These are phyloP conservation scores for Scatophagus argus DNA, from an alignment of 2,113 vertebrate species.

Conservation along the genomic window DNA sequence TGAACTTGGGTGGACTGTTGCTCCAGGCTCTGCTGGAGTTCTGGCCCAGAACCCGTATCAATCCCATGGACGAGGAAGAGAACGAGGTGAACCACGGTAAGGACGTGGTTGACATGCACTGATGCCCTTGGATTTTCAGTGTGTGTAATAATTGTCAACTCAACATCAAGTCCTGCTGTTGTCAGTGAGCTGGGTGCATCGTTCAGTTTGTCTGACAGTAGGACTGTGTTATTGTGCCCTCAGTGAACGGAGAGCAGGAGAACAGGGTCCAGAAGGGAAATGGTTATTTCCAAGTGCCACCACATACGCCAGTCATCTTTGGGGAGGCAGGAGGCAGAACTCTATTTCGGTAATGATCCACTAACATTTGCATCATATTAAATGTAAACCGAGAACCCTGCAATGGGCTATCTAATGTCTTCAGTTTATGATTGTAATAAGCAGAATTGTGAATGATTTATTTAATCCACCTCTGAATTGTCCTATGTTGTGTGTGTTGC, in stretches of 20 bases:
- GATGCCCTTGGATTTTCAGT: neutral
- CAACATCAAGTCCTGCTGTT: neutral
- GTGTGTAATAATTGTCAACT: neutral
- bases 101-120: neutral
- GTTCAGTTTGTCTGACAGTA: neutral
- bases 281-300: constrained; percentile 99
- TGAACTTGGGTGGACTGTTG: constrained; percentile 96
- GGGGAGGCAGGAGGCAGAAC: constrained; percentile 97
- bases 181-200: neutral
- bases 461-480: neutral
- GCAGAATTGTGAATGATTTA: neutral
- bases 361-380: neutral
- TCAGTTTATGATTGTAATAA: neutral
- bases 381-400: neutral
- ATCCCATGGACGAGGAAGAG: constrained; percentile 98
- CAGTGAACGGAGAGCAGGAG: constrained; percentile 97
- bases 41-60: constrained; percentile 98
- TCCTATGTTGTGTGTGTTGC: constrained; percentile 8
- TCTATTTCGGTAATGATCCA: constrained; percentile 89
- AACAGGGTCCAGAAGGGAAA: constrained; percentile 97
- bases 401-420: neutral
- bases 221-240: constrained; percentile 22
- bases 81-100: constrained; percentile 93
- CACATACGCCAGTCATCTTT: constrained; percentile 98
- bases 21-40: constrained; percentile 97